Base-by-base conservation (phyloP, 2,888 invertebrate species). In the Coremacera marginata region DNA sequence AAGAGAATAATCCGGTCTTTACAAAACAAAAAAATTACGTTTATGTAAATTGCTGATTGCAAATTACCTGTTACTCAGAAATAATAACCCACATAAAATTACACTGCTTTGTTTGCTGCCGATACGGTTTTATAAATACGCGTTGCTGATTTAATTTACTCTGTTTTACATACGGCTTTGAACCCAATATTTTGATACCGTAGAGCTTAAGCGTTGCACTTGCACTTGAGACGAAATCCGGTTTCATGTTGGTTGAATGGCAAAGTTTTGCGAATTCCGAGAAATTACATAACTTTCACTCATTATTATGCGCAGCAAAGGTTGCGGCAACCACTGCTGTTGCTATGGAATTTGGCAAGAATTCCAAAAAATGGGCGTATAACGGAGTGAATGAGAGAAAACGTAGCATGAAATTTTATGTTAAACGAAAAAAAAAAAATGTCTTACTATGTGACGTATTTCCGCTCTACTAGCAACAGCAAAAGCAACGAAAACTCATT, bases 231-330 rank as follows among this genome's bases (percentile, higher is more conserved):
- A 37, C 19, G 11, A 62, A 81, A 82, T 83, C 86, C 84, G 82
- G 86, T 84, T 83, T 82, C 76, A 76, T 60, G 72, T 77, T 75
- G 77, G 80, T 14, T 22, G 71, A 60, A 19, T 25, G 37, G 19
- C 34, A 51, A 51, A 31, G 82, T 76, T 51, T 37, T 27, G 76
- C 71, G 80, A 82, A 82, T 83, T 81, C 78, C 60, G 76, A 68
- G 77, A 82, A 79, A 80, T 85, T 86, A 86, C 86, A 84, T 85
- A 85, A 85, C 86, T 85, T 85, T 86, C 85, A 84, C 86, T 84
- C 62, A 44, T 51, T 70, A 62, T 27, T 19, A 27, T 27, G 68
- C 57, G 63, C 57, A 16, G 31, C 60, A 34, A 60, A 31, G 72
- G 49, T n/a, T 55, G 31, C 75, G 71, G 51, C 77, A 76, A 76